Conservation (phyloP, 2,113 vertebrate species). For the Phaethon lepturus region DNA sequence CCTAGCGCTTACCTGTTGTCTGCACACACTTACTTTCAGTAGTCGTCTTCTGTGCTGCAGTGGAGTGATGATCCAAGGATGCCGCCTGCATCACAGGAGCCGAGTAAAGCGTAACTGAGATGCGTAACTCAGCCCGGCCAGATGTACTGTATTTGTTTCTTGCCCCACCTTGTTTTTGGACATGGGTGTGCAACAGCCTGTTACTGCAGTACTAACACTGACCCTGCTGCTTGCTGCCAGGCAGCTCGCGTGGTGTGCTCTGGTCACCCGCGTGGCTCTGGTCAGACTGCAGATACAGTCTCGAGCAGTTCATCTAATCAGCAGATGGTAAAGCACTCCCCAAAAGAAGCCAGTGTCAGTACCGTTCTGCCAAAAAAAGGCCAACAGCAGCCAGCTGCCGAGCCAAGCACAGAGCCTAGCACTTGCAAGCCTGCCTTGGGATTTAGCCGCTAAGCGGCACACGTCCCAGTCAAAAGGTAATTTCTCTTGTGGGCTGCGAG, state of each 20-base stretch:
- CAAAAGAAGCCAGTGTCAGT: neutral
- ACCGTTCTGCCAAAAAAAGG: neutral
- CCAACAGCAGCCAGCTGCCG: neutral
- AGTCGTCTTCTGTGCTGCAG: fast-evolving
- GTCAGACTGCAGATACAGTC: neutral
- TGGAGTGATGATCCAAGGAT: neutral
- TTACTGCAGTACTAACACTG: neutral
- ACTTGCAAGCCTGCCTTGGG: neutral
- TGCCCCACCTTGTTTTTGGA: neutral
- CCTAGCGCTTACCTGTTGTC: neutral
- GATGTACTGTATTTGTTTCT: neutral
- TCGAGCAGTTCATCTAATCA: neutral
- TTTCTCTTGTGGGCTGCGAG: neutral
- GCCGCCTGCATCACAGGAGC: neutral
- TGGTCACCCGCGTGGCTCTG: fast-evolving
- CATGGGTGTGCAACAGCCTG: neutral
- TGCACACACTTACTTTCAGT: fast-evolving
- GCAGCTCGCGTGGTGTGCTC: fast-evolving
- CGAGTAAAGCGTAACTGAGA: neutral
- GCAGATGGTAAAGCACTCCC: neutral
- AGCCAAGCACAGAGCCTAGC: neutral
- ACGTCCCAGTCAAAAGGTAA: neutral
- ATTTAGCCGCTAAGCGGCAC: neutral
- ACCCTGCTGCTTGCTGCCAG: neutral
- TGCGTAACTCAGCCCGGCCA: neutral